Evolutionary conservation across 2,113 vertebrate genomes (phyloP), one percentile per base, ranked within the genome.

Genomic region (Geococcyx californianus): DNA sequence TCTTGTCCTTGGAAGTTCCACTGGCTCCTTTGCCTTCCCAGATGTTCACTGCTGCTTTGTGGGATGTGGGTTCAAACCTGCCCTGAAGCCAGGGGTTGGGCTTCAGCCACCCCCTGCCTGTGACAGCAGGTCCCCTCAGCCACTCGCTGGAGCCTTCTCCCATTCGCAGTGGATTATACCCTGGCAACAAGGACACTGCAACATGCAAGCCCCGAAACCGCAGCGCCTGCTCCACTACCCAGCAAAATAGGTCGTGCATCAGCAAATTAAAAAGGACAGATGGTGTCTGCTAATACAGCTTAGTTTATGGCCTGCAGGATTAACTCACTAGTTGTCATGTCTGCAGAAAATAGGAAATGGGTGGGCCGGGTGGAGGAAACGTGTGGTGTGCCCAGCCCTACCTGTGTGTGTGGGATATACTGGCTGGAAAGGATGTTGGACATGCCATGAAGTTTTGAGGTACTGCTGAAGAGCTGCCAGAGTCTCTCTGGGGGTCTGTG

Each of bases 251-350:
- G 95, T 96, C 83, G 88, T 95, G 93, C 95, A 96, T 97, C 97
- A 96, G 94, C 91, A 97, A 96, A 97, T 93, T 94, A 90, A 95
- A 96, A 94, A 95, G 91, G 97, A 94, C 97, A 97, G 97, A 97
- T 97, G 97, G 96, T 97, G 97, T 77, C 95, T 96, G 94, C 91
- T 97, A 96, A 96, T 95, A 94, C 96, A 89, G 93, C 94, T 95
- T 95, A 95, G 89, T 92, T 88, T 87, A 58, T 89, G 94, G 94
- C 91, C 95, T 84, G 87, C 87, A 86, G 93, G 94, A 95, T 97
- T 97, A 97, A 97, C 92, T 95, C 93, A 47, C 80, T 84, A 26
- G 36, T 76, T 87, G 76, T 94, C 87, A 66, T 84, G 92, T 86
- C 85, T 93, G 84, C 81, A 94, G 80, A 93, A 97, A 88, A 95